Percentiles rank a stretch among this genome's conserved stretches.
Evolutionary conservation across 2,113 vertebrate species (phyloP).

Genomic region (Tringa solitaria): DNA sequence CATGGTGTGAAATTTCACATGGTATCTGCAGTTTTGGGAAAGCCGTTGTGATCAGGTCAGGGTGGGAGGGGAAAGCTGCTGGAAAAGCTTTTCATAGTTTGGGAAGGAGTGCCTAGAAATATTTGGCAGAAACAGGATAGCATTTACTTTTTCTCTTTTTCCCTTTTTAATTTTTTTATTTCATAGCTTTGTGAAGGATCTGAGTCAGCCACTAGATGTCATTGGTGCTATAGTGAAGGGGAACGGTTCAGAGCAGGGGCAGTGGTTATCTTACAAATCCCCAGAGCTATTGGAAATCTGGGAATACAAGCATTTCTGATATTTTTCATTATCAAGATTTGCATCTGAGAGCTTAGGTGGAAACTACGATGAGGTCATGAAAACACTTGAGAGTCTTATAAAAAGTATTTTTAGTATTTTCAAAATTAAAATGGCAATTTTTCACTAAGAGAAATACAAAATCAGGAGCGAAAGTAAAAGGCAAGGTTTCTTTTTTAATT

Average conservation of each 20-base stretch:
- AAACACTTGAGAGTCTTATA: rapidly evolving
- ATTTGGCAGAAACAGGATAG: background rate
- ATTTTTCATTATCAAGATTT: background rate
- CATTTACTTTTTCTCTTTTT: background rate
- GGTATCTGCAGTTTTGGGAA: background rate
- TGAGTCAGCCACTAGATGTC: conserved; percentile 20
- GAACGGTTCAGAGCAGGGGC: rapidly evolving
- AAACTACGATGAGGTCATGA: background rate
- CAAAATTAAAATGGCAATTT: background rate
- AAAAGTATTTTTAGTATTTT: background rate
- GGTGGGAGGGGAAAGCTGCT: background rate
- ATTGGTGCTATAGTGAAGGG: background rate
- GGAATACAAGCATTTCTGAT: background rate
- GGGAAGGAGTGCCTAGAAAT: background rate
- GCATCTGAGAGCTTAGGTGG: background rate
- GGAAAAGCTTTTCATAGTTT: background rate
- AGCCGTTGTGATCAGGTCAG: rapidly evolving
- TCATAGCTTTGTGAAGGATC: rapidly evolving
- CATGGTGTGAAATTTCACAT: rapidly evolving
- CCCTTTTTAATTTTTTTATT: too few species aligned
- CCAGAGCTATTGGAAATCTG: rapidly evolving
- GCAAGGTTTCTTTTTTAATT: rapidly evolving
- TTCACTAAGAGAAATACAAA: background rate
- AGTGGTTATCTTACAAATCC: rapidly evolving
- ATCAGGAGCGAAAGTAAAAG: background rate